Evolutionary conservation across 2,113 vertebrate species (phyloP), one percentile per base, ranked within the genome.

Genomic region (Ptilonorhynchus violaceus): DNA sequence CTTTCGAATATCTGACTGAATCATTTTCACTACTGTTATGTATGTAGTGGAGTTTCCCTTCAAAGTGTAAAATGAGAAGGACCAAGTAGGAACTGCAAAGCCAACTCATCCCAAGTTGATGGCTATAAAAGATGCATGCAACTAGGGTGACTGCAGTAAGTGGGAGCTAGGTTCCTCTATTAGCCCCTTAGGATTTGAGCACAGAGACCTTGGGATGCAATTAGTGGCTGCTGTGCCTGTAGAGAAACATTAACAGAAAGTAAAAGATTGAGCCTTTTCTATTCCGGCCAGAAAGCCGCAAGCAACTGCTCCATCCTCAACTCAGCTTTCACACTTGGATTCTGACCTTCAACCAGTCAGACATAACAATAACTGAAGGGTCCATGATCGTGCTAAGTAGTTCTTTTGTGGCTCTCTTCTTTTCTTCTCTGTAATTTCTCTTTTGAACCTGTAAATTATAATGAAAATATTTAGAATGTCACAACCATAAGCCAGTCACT

Each of bases 351-450:
- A 99, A 86, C 99, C 99, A 99, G 97, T 99, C 99, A 35, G 99
- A 98, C 99, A 99, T 99, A 96, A 99, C 99, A 80, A 99, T 99
- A 96, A 99, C 99, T 30, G 99, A 99, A 24, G 99, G 99, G 89
- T 99, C 99, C 3, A 99, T 99, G 98, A 99, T 99, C 33, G 99
- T 99, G 95, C 99, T 99, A 84, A 99, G 99, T 67, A 99, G 97
- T 97, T 99, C 99, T 96, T 99, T 99, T 1, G 99, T 99, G 35
- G 99, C 99, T 92, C 99, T 98, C 96, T 99, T 99, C 98, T 99
- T 99, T 95, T 99, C 99, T 93, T 99, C 99, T 88, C 99, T 98
- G 97, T 99, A 99, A 97, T 99, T 99, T 96, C 99, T 99, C 98
- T 99, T 99, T 97, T 99, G 99, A 76, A 99, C 99, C 99, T 99